Evolutionary conservation across 2,888 invertebrate species (phyloP).

Genomic region (Epinotia demarniana): DNA sequence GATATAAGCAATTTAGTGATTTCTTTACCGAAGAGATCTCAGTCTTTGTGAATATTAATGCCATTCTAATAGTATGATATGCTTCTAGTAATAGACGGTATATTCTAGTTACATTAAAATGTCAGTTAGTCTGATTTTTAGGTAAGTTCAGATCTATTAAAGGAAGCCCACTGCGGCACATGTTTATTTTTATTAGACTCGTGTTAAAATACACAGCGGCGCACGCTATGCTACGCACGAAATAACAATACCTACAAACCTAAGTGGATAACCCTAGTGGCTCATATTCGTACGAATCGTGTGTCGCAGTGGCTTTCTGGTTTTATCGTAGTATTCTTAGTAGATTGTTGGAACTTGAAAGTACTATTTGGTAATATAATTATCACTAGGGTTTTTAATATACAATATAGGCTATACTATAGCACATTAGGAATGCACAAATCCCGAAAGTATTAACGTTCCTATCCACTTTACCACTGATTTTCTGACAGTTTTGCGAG

Average conservation of each 20-base stretch:
- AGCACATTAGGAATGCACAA: background rate
- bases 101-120: background rate
- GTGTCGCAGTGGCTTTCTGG: background rate
- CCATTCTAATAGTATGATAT: background rate
- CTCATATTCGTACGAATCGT: background rate
- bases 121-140: background rate
- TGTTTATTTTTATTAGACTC: background rate
- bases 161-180: background rate
- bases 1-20: background rate
- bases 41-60: background rate
- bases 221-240: background rate
- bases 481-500: background rate
- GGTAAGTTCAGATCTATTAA: background rate
- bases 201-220: background rate
- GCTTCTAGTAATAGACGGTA: background rate
- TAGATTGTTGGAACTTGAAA: background rate
- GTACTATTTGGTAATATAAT: background rate
- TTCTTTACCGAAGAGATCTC: background rate
- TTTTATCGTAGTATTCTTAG: background rate
- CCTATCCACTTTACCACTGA: background rate
- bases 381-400: background rate
- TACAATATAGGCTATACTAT: background rate
- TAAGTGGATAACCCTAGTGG: too few species aligned
- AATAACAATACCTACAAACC: background rate
- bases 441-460: background rate